Base-by-base conservation (phyloP, 2,888 invertebrate species). In the Hesperia comma region DNA sequence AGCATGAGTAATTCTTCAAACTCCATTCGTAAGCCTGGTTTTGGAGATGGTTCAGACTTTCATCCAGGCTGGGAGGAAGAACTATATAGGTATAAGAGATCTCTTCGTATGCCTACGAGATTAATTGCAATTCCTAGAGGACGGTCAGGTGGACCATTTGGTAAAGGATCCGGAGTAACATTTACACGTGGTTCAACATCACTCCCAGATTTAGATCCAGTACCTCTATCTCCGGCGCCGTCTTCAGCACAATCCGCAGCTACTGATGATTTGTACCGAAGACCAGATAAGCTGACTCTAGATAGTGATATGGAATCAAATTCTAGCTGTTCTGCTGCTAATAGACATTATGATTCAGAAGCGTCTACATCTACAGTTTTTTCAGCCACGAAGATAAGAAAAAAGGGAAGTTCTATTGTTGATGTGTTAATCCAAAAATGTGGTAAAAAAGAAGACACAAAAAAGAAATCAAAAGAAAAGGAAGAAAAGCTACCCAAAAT, bases 1-100 rank as follows among this genome's bases (percentile, higher is more conserved):
- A 86, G 81, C 68, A 79, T 82, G 53, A 88, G 86, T 72, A 85
- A 78, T 69, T 82, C 84, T 76, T 88, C 89, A 10, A 88, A 87
- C 10, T 84, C 33, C 21, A 73, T 86, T 26, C 84, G 85, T 37
- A 95, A 95, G 81, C 94, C 95, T n/a, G 88, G 93, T 40, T 95
- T 95, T 79, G 96, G 95, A 4, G 95, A 95, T 80, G 95, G 95
- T 40, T 95, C 95, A 51, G 95, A 95, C 78, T 96, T 96, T 77
- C 94, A 95, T 74, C 96, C 96, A 0, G 96, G 96, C 0, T 97
- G 96, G 96, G 96, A 96, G 86, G 96, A 97, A 79, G 97, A 97
- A 78, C 94, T 97, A 17, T 97, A 96, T 78, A 95, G 95, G 75
- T 97, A 96, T 79, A 97, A 97, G 82, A 94, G 96, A 74, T 96